These are phyloP conservation scores for Acrossocheilus fasciatus DNA, from an alignment of 2,797 vertebrate species.

Conservation along the genomic window DNA sequence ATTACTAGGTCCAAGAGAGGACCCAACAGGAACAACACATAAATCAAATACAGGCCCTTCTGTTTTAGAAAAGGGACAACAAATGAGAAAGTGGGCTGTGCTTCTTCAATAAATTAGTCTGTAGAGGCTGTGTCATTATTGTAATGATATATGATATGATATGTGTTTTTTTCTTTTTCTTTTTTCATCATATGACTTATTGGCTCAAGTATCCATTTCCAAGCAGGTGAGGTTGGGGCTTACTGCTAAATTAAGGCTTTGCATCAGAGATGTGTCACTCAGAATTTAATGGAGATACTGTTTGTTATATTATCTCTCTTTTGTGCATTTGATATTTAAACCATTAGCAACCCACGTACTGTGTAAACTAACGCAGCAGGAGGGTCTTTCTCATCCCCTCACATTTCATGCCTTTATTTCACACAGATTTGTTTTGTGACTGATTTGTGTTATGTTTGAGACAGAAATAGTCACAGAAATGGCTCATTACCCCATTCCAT, in stretches of 20 bases:
- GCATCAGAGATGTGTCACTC: slow-evolving; percentile 32
- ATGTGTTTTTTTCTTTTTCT: neutral
- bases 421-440: slow-evolving; percentile 48
- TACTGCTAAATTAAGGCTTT: slow-evolving; percentile 30
- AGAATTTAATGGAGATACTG: slow-evolving; percentile 43
- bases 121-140: slow-evolving; percentile 32
- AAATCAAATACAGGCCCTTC: slow-evolving; percentile 57
- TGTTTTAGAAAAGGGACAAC: slow-evolving; percentile 35
- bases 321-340: slow-evolving; percentile 40
- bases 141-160: slow-evolving; percentile 25
- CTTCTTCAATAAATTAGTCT: slow-evolving; percentile 41
- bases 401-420: slow-evolving; percentile 29
- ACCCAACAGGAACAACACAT: slow-evolving; percentile 49
- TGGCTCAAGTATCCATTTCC: slow-evolving; percentile 23
- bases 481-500: slow-evolving; percentile 44
- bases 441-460: slow-evolving; percentile 41
- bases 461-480: slow-evolving; percentile 38
- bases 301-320: slow-evolving; percentile 41
- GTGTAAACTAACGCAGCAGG: slow-evolving; percentile 30
- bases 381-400: slow-evolving; percentile 41
- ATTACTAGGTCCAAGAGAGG: slow-evolving; percentile 56
- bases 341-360: slow-evolving; percentile 44
- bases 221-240: slow-evolving; percentile 8
- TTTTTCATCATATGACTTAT: neutral
- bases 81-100: slow-evolving; percentile 49